Conservation (phyloP, 2,888 invertebrate genomes). For the Tholera decimalis region DNA sequence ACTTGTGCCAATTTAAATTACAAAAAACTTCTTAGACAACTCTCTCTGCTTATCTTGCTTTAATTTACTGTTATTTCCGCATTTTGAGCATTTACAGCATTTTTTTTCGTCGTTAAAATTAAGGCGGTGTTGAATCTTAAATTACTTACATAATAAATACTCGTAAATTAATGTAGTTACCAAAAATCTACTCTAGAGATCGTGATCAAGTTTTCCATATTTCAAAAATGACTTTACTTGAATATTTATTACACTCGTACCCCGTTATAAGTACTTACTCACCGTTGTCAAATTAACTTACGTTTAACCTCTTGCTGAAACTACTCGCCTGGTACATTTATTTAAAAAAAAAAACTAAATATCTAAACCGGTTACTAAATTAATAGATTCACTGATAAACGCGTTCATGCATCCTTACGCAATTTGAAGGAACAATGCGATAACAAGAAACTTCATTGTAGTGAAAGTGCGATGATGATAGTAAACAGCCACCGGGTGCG, state of each 20-base stretch:
- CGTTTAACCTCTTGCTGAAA: background rate
- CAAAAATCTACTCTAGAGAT: background rate
- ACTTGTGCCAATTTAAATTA: conserved; percentile 2
- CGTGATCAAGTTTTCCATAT: background rate
- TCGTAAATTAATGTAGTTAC: background rate
- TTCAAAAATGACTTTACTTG: conserved; percentile 2
- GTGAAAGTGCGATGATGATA: conserved; percentile 66
- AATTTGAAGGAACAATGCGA: conserved; percentile 61
- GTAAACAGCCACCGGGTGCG: conserved; percentile 58
- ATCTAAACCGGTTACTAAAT: conserved; percentile 6
- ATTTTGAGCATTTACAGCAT: background rate
- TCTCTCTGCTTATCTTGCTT: background rate
- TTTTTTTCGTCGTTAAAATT: background rate
- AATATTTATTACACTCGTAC: conserved; percentile 1
- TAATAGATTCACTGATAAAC: conserved; percentile 40
- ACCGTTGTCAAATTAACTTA: conserved; percentile 10
- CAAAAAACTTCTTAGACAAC: background rate
- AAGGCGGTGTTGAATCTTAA: background rate
- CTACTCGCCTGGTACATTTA: background rate
- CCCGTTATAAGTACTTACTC: conserved; percentile 4
- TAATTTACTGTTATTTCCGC: background rate
- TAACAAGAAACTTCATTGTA: conserved; percentile 62
- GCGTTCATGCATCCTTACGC: conserved; percentile 52
- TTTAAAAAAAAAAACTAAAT: background rate
- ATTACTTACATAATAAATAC: background rate